Conservation (phyloP, 64 coral and sea anemone genomes). For the Anthopleura sola region DNA sequence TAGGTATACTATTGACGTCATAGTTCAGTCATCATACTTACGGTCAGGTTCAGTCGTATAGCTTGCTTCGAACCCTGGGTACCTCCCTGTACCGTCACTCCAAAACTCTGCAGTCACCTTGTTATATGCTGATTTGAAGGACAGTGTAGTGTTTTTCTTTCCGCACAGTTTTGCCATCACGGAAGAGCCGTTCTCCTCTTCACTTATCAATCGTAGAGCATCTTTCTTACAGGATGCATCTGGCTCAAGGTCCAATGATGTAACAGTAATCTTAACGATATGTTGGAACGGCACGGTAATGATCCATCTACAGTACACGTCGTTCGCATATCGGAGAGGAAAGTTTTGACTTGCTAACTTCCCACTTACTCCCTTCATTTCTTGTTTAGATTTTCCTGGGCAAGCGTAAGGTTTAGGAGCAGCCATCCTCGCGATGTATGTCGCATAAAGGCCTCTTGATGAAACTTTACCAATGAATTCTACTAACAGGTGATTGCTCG, state of each 20-base stretch:
- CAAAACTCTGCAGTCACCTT: slow-evolving; percentile 29
- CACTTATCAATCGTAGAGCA: neutral
- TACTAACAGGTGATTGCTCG: neutral
- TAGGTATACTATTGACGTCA: neutral
- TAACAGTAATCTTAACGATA: slow-evolving; percentile 21
- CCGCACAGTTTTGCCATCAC: slow-evolving; percentile 22
- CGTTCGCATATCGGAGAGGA: neutral
- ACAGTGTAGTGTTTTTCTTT: slow-evolving; percentile 7
- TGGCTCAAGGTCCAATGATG: slow-evolving; percentile 9
- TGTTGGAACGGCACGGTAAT: slow-evolving; percentile 1
- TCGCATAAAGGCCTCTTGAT: neutral
- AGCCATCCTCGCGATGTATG: neutral
- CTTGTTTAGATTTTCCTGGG: neutral
- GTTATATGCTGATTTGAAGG: slow-evolving; percentile 2
- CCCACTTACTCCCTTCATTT: neutral
- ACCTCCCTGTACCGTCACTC: neutral
- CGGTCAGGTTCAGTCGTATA: slow-evolving; percentile 3
- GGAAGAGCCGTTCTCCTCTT: neutral
- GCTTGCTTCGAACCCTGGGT: slow-evolving; percentile 37
- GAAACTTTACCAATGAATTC: neutral
- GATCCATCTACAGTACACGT: neutral
- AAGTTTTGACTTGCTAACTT: neutral
- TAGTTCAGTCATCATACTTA: neutral
- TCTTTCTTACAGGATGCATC: neutral
- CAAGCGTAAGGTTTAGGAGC: slow-evolving; percentile 20